A percentile compares a stretch with the other conserved stretches of the same genome.
phyloP scores from a whole-genome alignment of 2,113 vertebrate species.

The Candoia aspera region DNA sequence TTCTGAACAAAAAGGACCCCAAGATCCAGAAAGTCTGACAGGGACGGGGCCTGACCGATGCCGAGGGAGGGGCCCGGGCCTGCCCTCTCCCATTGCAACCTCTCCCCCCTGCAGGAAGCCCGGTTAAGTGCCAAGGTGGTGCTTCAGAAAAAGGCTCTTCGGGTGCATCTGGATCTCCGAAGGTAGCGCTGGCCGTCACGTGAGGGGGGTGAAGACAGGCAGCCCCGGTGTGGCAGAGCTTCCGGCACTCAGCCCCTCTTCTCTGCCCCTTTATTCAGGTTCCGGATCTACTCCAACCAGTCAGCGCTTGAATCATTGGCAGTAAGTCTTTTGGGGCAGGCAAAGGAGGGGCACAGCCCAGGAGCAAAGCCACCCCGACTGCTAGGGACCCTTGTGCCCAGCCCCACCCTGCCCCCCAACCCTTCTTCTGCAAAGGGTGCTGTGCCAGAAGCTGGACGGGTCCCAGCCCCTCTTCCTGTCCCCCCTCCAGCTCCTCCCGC shows the following conservation, averaged over 20 bases:
- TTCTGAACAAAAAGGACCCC: no score
- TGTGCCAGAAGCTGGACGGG: background rate
- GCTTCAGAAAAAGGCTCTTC: conserved; percentile 83
- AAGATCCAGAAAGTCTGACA: background rate
- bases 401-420: background rate
- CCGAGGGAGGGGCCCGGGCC: background rate
- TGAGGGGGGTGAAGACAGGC: accelerated
- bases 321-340: conserved; percentile 71
- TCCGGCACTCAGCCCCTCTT: accelerated
- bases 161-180: conserved; percentile 83
- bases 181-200: conserved; percentile 66
- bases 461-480: background rate
- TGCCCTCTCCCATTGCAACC: background rate
- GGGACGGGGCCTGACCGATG: background rate
- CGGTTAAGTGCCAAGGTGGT: conserved; percentile 87
- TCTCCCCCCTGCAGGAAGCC: conserved; percentile 75
- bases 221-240: background rate
- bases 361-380: background rate
- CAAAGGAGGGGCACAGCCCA: background rate
- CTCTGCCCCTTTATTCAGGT: conserved; percentile 71
- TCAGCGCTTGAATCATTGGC: conserved; percentile 91
- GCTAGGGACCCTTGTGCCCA: background rate
- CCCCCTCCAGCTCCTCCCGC: conserved; percentile 83
- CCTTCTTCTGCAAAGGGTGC: background rate
- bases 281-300: conserved; percentile 93